Percentiles rank a stretch among this genome's conserved stretches.
Evolutionary conservation across 2,113 vertebrate species (phyloP).

Genomic region (human (Homo sapiens)): DNA sequence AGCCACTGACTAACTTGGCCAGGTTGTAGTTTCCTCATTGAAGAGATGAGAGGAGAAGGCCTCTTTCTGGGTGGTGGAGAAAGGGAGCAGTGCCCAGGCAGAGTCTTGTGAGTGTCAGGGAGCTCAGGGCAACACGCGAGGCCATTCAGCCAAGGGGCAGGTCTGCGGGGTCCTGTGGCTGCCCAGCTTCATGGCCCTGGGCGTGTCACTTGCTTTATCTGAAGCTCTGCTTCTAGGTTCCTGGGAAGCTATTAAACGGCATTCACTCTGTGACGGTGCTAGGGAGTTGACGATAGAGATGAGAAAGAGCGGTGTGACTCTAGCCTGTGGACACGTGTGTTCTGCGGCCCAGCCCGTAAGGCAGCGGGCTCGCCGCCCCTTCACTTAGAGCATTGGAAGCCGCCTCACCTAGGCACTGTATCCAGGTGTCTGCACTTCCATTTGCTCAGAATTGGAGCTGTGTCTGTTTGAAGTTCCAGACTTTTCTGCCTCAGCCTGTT

Average conservation of each 20-base stretch:
- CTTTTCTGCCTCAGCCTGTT: not conserved
- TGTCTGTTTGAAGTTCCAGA: not conserved
- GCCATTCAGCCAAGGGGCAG: no score
- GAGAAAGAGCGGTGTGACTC: not conserved
- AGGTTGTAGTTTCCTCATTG: not conserved
- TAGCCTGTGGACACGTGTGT: accelerated
- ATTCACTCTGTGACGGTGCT: not conserved
- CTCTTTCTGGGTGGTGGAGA: not conserved
- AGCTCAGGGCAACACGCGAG: not conserved
- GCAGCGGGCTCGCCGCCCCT: not conserved
- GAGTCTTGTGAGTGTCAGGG: no score
- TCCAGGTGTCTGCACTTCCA: not conserved
- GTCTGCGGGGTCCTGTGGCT: not conserved
- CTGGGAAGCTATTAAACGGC: not conserved
- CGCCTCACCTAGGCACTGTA: not conserved
- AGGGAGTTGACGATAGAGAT: not conserved
- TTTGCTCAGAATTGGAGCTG: not conserved
- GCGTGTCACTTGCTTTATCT: not conserved
- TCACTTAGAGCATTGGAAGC: not conserved
- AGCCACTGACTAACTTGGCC: not conserved
- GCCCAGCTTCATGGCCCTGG: not conserved
- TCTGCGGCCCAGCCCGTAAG: not conserved
- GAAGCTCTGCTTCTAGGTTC: not conserved
- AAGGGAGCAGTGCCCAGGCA: accelerated
- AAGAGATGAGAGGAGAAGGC: not conserved